Evolutionary conservation across 2,888 invertebrate species (phyloP).

Genomic region (Drosophila stalkeri): DNA sequence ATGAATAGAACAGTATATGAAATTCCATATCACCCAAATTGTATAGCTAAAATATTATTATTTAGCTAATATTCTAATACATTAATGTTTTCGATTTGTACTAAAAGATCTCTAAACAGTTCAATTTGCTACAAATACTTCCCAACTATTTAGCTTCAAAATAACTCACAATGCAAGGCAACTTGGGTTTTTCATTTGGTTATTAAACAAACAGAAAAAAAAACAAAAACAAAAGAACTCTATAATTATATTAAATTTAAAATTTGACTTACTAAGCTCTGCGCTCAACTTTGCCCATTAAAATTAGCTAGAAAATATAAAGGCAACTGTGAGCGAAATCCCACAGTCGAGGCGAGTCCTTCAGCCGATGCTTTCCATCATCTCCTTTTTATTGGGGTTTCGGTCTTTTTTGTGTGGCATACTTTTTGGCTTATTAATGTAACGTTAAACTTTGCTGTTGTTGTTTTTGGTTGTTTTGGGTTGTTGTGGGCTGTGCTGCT

Average conservation of each 20-base stretch:
- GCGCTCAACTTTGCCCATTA: slow-evolving; percentile 2
- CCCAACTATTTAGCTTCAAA: background rate
- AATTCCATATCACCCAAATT: background rate
- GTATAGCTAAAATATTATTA: background rate
- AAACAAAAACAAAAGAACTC: background rate
- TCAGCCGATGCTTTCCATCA: slow-evolving; percentile 30
- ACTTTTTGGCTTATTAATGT: slow-evolving; percentile 79
- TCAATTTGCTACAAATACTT: background rate
- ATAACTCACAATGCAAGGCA: background rate
- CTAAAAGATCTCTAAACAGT: background rate
- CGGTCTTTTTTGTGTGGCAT: slow-evolving; percentile 60
- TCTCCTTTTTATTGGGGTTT: slow-evolving; percentile 19
- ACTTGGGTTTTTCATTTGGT: background rate
- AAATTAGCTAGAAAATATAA: slow-evolving; percentile 15
- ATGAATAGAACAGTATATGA: background rate
- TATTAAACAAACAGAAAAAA: background rate
- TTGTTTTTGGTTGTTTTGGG: slow-evolving; percentile 42
- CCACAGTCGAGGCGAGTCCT: slow-evolving; percentile 31
- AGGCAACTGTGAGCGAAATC: slow-evolving; percentile 20
- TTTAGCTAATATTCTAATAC: background rate
- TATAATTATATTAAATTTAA: background rate
- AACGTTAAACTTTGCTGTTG: slow-evolving; percentile 71
- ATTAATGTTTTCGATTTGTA: too few relatives aligned
- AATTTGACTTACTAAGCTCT: background rate
- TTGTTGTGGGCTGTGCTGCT: slow-evolving; percentile 35